Evolutionary conservation across 2,113 vertebrate species (phyloP), one percentile per base, ranked within the genome.

Genomic region (Illadopsis cleaveri): DNA sequence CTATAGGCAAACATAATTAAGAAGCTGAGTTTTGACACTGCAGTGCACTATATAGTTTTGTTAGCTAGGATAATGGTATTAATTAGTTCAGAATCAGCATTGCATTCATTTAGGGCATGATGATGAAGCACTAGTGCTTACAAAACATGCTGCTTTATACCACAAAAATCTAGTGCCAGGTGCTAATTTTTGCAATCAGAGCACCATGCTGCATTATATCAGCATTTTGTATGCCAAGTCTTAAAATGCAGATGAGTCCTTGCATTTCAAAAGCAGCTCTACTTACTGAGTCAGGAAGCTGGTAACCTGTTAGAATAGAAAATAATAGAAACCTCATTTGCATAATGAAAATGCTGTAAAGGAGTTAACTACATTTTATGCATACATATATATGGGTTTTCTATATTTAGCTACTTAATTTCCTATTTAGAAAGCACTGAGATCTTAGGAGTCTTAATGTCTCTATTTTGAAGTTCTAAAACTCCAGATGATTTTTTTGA

Each of bases 71-170:
- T 23, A 80, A 69, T 10, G 24, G 8, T 44, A 60, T 82, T 95
- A 85, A 89, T 82, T 87, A 94, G 84, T 76, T 87, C 70, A 85
- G 87, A 84, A 89, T 82, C 82, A 82, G 73, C 9, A 10, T 37
- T 87, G 76, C 61, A 35, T 88, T 91, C 42, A 82, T 78, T 76
- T 37, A 82, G 57, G 48, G 25, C 20, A 71, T 2, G 53, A 90
- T 90, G 84, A 87, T 40, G 71, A 90, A 79, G 53, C 62, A 40
- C 22, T 60, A 64, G 28, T 37, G 65, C 75, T 94, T 86, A 65
- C n/a, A 60, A 71, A 88, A 84, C 17, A 24, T 37, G 40, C 57
- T 71, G 70, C 82, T 94, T 91, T 72, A 10, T 48, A 60, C 44
- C 44, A 68, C 78, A 64, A 13, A 70, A 87, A 64, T 51, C 57